These are phyloP conservation scores for Heliconius hewitsoni DNA, from an alignment of 1,140 invertebrate species.

Conservation along the genomic window DNA sequence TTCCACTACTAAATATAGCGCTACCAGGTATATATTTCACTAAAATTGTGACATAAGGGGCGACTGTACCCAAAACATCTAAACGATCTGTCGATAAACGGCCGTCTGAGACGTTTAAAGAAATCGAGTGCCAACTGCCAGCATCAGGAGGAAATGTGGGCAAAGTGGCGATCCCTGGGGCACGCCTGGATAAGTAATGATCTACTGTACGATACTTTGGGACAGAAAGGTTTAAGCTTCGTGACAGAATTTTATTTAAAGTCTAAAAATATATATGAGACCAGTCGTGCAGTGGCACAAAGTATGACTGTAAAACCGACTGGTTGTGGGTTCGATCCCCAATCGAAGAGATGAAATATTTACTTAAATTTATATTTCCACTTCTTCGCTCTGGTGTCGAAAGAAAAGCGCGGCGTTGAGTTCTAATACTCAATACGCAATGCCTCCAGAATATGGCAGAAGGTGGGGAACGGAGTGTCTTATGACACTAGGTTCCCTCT, in stretches of 20 bases:
- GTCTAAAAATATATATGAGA: background rate
- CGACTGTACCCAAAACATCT: constrained; percentile 20
- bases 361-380: too few relatives aligned
- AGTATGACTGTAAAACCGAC: too few relatives aligned
- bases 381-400: too few relatives aligned
- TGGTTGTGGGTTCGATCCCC: too few relatives aligned
- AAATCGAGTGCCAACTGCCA: constrained; percentile 22
- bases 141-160: constrained; percentile 22
- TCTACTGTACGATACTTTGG: background rate
- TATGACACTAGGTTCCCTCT: too few relatives aligned
- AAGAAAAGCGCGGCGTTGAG: too few relatives aligned
- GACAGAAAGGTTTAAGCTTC: background rate
- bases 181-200: constrained; percentile 14
- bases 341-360: too few relatives aligned
- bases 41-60: background rate
- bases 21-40: background rate
- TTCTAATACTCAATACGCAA: too few relatives aligned
- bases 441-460: too few relatives aligned
- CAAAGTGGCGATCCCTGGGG: constrained; percentile 30
- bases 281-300: too few relatives aligned
- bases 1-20: background rate
- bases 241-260: background rate
- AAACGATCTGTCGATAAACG: constrained; percentile 31
- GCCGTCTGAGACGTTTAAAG: constrained; percentile 26
- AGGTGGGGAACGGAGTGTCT: too few relatives aligned